These are phyloP conservation scores for Rhodeus uyekii DNA, from an alignment of 2,797 vertebrate genomes.

Conservation along the genomic window DNA sequence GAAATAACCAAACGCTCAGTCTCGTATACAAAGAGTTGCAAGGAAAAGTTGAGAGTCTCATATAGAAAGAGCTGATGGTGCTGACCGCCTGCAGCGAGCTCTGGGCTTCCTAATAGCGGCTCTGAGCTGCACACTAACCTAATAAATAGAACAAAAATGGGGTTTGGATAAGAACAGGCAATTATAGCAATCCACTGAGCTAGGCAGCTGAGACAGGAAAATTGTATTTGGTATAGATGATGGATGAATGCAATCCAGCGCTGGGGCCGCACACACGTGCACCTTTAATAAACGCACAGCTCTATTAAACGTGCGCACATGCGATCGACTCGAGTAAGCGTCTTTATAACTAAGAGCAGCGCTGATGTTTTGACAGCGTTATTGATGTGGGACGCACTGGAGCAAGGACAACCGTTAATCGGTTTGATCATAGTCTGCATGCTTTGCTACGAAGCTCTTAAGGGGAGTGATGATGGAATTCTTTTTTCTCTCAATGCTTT, in stretches of 20 bases:
- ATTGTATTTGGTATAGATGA: constrained; percentile 82
- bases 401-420: neutral
- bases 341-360: constrained; percentile 45
- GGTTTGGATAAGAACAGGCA: constrained; percentile 59
- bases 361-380: constrained; percentile 51
- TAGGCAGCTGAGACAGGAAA: constrained; percentile 77
- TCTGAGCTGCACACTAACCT: constrained; percentile 52
- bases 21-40: constrained; percentile 10
- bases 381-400: constrained; percentile 62
- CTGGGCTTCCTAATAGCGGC: constrained; percentile 37
- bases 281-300: constrained; percentile 41
- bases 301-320: constrained; percentile 47
- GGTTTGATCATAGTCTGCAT: neutral
- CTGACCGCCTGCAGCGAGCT: constrained; percentile 31
- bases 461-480: neutral
- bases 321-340: constrained; percentile 47
- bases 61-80: constrained; percentile 27
- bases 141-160: constrained; percentile 57
- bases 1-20: neutral
- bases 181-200: constrained; percentile 67
- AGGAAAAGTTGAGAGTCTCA: no score
- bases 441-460: neutral
- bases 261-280: constrained; percentile 53
- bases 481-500: neutral
- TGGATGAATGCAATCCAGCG: constrained; percentile 78